A percentile compares a stretch with the other conserved stretches of the same genome.
Conservation (phyloP, 2,888 invertebrate species). For the Apomyelois bistriatella region DNA sequence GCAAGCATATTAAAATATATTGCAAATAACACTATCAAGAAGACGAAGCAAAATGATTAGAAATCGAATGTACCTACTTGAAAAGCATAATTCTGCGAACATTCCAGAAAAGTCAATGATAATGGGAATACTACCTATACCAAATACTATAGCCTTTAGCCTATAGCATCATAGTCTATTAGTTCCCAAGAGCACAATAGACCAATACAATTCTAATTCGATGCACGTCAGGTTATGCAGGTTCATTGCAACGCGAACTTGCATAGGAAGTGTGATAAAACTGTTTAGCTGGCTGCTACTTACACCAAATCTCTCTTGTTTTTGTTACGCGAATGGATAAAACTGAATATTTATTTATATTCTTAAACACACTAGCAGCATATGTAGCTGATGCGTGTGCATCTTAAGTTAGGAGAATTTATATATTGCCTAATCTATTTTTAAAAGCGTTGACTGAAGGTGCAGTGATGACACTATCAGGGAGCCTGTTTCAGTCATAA, state of each 20-base stretch:
- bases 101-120: not conserved
- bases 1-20: too few relatives aligned
- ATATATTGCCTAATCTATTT: too few relatives aligned
- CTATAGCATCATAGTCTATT: conserved; percentile 15
- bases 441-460: too few relatives aligned
- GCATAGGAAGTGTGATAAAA: conserved; percentile 55
- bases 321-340: not conserved
- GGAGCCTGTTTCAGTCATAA: too few relatives aligned
- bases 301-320: conserved; percentile 26
- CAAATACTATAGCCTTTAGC: conserved; percentile 11
- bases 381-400: too few relatives aligned
- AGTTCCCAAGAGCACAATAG: conserved; percentile 33
- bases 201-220: conserved; percentile 25
- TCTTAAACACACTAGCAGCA: too few relatives aligned
- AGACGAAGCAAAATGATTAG: not conserved
- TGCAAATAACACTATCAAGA: too few relatives aligned
- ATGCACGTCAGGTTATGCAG: conserved; percentile 27
- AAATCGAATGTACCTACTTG: not conserved
- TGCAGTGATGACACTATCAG: too few relatives aligned
- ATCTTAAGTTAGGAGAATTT: too few relatives aligned
- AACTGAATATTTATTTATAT: too few relatives aligned
- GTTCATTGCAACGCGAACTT: conserved; percentile 30
- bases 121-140: conserved; percentile 12
- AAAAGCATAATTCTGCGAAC: not conserved
- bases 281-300: conserved; percentile 30